phyloP scores from a whole-genome alignment of 2,113 vertebrate genomes.

The Procavia capensis region DNA sequence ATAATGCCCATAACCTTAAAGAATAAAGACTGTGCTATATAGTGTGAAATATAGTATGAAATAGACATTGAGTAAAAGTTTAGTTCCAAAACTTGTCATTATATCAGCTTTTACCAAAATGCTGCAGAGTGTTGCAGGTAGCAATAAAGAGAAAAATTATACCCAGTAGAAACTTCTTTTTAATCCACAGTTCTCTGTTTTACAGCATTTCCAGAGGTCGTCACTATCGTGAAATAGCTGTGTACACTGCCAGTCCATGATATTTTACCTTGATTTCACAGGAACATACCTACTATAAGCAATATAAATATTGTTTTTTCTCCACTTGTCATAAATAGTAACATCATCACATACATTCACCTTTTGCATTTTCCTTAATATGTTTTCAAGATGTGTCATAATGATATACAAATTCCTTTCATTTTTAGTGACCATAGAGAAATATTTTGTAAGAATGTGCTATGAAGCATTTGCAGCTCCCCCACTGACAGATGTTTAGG shows the following conservation, averaged over 20 bases:
- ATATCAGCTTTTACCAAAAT: neutral
- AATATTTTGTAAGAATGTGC: neutral
- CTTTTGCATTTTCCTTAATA: slow-evolving; percentile 4
- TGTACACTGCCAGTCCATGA: neutral
- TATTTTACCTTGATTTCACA: neutral
- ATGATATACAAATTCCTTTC: neutral
- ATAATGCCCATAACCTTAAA: neutral
- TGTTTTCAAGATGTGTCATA: neutral
- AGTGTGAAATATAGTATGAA: neutral
- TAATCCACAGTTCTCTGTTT: neutral
- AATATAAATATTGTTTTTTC: neutral
- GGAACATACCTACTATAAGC: neutral
- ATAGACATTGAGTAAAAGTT: neutral
- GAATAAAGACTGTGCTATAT: neutral
- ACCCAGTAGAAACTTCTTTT: neutral
- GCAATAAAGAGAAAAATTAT: neutral
- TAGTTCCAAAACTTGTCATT: neutral
- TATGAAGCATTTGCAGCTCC: neutral
- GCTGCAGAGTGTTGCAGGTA: neutral
- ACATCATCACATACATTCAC: neutral
- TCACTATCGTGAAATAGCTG: neutral
- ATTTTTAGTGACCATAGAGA: neutral
- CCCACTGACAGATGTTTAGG: neutral
- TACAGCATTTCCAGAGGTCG: neutral
- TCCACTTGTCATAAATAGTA: neutral